Evolutionary conservation across 2,797 vertebrate species (phyloP).

Genomic region (Chromobotia macracanthus): DNA sequence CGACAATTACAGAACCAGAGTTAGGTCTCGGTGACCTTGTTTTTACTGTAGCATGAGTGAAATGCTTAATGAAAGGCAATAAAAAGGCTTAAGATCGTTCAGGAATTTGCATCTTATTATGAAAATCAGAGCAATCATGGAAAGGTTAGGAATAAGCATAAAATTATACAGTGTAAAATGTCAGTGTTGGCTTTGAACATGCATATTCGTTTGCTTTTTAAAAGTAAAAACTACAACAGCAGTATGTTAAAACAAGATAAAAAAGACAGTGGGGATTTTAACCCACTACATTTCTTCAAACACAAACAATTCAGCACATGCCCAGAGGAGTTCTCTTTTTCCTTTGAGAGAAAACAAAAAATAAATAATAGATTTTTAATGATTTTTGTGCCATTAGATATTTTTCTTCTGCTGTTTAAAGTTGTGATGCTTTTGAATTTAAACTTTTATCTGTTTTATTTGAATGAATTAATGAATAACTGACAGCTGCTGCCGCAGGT

Average conservation of each 20-base stretch:
- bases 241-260: not conserved
- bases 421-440: no score
- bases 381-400: not conserved
- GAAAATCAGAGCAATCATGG: slow-evolving; percentile 36
- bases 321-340: not conserved
- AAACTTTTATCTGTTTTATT: no score
- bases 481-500: no score
- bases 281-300: not conserved
- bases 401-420: not conserved
- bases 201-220: not conserved
- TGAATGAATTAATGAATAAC: no score
- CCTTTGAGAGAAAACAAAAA: not conserved
- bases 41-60: not conserved
- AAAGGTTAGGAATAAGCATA: slow-evolving; percentile 40
- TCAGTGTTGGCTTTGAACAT: slow-evolving; percentile 11
- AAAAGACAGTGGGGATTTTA: not conserved
- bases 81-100: not conserved
- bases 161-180: slow-evolving; percentile 36
- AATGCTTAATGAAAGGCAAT: not conserved
- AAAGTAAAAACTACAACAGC: not conserved
- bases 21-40: not conserved
- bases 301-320: not conserved
- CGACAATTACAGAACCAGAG: not conserved
- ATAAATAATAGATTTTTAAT: not conserved
- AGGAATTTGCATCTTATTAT: slow-evolving; percentile 41